Percentiles rank a stretch among this genome's conserved stretches.
These are phyloP conservation scores for Protobothrops flavoviridis DNA, from an alignment of 2,113 vertebrate genomes.

Conservation along the genomic window DNA sequence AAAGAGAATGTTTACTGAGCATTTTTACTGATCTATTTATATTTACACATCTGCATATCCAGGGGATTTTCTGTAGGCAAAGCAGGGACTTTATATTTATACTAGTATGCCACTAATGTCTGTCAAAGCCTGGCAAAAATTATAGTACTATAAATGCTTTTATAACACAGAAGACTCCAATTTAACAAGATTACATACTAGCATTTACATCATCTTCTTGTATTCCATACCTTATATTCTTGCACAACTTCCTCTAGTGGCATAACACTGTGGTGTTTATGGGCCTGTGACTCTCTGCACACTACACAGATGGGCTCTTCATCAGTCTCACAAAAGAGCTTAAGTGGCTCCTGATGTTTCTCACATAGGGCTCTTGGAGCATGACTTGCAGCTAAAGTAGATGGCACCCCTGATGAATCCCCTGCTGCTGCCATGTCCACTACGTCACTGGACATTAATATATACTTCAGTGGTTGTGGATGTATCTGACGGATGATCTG, in stretches of 20 bases:
- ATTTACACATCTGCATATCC: background rate
- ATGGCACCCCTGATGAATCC: background rate
- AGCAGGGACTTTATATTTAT: background rate
- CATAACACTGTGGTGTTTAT: constrained; percentile 67
- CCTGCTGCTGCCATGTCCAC: rapidly evolving
- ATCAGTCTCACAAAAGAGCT: constrained; percentile 69
- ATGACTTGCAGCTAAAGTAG: background rate
- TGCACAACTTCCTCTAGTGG: constrained; percentile 65
- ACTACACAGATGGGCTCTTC: constrained; percentile 68
- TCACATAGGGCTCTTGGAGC: constrained; percentile 4
- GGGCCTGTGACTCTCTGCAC: constrained; percentile 62
- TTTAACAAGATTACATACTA: background rate
- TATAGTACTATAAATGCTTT: background rate
- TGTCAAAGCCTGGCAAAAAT: background rate
- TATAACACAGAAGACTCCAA: background rate
- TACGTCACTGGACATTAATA: rapidly evolving
- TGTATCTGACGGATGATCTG: constrained; percentile 65
- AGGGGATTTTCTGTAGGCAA: background rate
- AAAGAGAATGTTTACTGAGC: background rate
- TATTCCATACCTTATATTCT: constrained; percentile 64
- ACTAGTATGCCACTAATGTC: background rate
- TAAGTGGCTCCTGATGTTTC: constrained; percentile 69
- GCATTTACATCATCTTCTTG: background rate
- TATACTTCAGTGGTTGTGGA: constrained; percentile 19
- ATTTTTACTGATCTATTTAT: background rate